Evolutionary conservation across 2,113 vertebrate species (phyloP).

Genomic region (Microcebus tavaratra): DNA sequence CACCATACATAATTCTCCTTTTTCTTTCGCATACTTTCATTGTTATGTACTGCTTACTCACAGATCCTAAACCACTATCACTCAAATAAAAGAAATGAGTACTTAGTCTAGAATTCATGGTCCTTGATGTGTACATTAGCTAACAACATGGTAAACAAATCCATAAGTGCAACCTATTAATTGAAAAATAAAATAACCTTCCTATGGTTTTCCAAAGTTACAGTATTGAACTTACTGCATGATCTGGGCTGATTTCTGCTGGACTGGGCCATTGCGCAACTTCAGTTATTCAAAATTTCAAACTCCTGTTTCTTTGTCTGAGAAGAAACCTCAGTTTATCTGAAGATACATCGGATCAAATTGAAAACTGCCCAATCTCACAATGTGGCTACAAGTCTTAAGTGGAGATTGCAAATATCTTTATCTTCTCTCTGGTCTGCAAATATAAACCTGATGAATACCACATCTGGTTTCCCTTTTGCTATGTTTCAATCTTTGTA

Average conservation of each 20-base stretch:
- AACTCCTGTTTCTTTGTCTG: not conserved
- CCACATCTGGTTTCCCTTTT: not conserved
- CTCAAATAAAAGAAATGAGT: not conserved
- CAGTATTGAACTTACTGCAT: not conserved
- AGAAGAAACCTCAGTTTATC: not conserved
- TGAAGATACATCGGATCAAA: not conserved
- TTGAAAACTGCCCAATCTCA: not conserved
- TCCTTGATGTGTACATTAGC: not conserved
- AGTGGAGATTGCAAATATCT: not conserved
- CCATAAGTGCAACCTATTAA: not conserved
- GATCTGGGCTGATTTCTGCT: not conserved
- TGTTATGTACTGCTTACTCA: not conserved
- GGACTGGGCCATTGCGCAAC: not conserved
- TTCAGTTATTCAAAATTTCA: not conserved
- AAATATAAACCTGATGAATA: too few relatives aligned
- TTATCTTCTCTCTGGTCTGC: too few relatives aligned
- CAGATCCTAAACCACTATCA: not conserved
- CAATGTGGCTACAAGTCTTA: too few relatives aligned
- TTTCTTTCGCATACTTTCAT: accelerated
- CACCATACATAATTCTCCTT: not conserved
- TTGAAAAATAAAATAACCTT: not conserved
- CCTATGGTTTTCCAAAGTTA: not conserved
- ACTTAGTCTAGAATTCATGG: not conserved
- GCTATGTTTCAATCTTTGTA: not conserved
- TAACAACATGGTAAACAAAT: not conserved